Conservation (phyloP, 2,113 vertebrate species). For the Erinaceus europaeus region DNA sequence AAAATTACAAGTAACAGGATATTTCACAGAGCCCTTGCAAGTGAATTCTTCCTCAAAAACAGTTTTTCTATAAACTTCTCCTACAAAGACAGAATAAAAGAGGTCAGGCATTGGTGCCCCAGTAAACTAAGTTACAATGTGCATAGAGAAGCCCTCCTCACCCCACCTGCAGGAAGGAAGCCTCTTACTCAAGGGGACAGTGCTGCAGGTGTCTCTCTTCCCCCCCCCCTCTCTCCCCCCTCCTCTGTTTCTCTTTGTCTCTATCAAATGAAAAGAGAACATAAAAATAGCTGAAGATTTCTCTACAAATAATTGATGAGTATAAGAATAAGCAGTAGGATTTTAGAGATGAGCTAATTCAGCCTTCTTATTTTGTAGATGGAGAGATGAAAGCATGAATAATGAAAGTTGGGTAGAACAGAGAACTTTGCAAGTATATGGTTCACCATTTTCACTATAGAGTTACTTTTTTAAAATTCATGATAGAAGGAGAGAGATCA, state of each 20-base stretch:
- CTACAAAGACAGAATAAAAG: constrained; percentile 2
- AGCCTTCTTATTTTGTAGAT: constrained; percentile 14
- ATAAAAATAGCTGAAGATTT: not conserved
- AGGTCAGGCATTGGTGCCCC: too few relatives aligned
- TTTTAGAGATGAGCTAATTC: not conserved
- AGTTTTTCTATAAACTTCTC: not conserved
- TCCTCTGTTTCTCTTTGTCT: too few relatives aligned
- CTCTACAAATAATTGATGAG: not conserved
- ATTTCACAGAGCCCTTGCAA: not conserved
- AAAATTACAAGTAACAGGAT: not conserved
- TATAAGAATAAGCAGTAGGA: not conserved
- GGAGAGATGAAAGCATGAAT: not conserved
- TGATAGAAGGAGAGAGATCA: too few relatives aligned
- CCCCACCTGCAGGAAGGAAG: too few relatives aligned
- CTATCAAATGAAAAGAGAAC: too few relatives aligned
- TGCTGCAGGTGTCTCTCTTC: too few relatives aligned
- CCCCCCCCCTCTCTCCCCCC: too few relatives aligned
- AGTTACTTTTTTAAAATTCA: not conserved
- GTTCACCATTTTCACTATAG: not conserved
- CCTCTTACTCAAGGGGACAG: too few relatives aligned
- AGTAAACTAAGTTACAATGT: too few relatives aligned
- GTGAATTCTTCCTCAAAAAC: not conserved
- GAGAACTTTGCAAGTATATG: constrained; percentile 9
- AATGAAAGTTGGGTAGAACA: not conserved
- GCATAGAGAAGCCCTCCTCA: too few relatives aligned